Base-by-base conservation (phyloP, 2,888 invertebrate species). In the Mylabris sibirica region DNA sequence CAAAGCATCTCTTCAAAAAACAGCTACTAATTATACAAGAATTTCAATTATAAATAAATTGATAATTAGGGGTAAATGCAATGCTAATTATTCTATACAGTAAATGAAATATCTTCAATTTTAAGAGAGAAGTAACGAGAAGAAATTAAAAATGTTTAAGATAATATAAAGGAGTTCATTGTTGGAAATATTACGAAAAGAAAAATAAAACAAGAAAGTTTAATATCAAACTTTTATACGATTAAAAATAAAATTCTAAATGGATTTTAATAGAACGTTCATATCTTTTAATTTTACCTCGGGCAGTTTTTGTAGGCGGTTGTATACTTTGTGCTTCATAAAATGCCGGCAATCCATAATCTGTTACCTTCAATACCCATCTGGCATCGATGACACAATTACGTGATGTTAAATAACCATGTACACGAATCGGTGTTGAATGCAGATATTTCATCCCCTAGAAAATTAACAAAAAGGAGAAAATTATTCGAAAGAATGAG, bases 371-470 rank as follows among this genome's bases (percentile, higher is more conserved):
- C 69, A 98, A 89, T 69, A 97, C 96, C 97, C 97, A 98, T 75
- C 98, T 90, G 67, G 96, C 94, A 86, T 98, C 98, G 70, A 98
- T 96, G 59, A 96, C 94, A 86, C 97, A 97, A 86, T 96, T 96
- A 72, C 95, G 89, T 59, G 97, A 97, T 5, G 94, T 91, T 65
- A 98, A 88, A 77, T 92, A 91, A 44, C 97, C 97, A 85, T 98
- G 97, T 73, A 91, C 90, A 76, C 93, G 90, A 77, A 96, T 88
- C 17, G 94, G 90, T 24, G 93, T 92, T 59, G 92, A 89, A 86
- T 98, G 98, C 65, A 98, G 86, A 84, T 95, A 96, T 79, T 94
- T 91, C 92, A 97, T 93, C 60, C 97, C 98, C 91, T 93, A 83
- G 3, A 84, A n/a, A 83, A 26, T 66, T 41, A 12, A 12, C 4